Conservation (phyloP, 2,113 vertebrate genomes). For the Pandion haliaetus region DNA sequence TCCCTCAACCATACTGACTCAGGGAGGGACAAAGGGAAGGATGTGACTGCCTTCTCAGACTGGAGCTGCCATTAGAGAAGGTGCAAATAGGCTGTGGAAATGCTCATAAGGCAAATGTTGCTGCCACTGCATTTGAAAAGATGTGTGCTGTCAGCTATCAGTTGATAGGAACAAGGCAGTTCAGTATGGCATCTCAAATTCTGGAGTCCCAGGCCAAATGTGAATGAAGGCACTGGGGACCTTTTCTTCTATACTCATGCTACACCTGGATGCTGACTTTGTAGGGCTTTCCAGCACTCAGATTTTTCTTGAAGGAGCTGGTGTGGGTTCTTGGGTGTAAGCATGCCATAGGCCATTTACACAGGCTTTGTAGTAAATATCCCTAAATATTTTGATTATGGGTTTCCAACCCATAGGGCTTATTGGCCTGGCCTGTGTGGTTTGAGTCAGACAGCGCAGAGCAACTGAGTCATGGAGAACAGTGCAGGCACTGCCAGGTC, state of each 20-base stretch:
- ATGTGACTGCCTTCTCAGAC: not conserved
- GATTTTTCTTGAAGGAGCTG: not conserved
- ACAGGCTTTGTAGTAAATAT: not conserved
- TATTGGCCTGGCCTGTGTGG: not conserved
- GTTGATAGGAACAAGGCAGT: not conserved
- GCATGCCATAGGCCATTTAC: not conserved
- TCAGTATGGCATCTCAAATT: not conserved
- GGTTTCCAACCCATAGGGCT: not conserved
- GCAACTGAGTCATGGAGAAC: not conserved
- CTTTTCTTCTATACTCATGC: not conserved
- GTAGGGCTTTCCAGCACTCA: not conserved
- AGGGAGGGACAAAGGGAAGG: not conserved
- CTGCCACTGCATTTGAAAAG: not conserved
- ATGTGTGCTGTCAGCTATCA: not conserved
- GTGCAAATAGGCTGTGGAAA: not conserved
- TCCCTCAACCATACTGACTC: not conserved
- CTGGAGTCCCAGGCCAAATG: not conserved
- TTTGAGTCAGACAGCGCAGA: not conserved
- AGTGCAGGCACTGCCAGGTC: rapidly evolving
- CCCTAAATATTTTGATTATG: not conserved
- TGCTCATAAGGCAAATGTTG: not conserved
- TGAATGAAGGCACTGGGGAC: not conserved
- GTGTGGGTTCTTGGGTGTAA: not conserved
- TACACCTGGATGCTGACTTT: not conserved
- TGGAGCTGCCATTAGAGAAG: not conserved